phyloP scores from a whole-genome alignment of 1,140 invertebrate species.

The Heliothis virescens region DNA sequence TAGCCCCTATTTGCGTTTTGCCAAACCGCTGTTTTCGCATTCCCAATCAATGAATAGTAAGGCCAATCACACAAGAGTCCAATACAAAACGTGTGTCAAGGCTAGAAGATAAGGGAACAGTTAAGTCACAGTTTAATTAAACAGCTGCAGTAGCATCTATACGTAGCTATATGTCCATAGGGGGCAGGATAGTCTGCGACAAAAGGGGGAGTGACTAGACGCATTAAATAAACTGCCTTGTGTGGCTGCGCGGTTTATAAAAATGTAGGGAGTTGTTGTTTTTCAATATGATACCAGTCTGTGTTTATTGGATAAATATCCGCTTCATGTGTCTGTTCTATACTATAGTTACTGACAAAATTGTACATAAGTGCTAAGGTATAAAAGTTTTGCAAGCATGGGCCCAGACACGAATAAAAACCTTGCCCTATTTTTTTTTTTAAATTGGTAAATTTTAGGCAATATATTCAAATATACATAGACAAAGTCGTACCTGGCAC shows the following conservation, averaged over 20 bases:
- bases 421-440: too few species aligned
- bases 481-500: too few species aligned
- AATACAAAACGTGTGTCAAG: background rate
- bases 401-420: background rate
- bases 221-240: slow-evolving; percentile 53
- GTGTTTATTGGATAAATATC: slow-evolving; percentile 2
- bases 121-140: slow-evolving; percentile 21
- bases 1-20: too few species aligned
- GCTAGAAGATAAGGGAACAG: slow-evolving; percentile 11
- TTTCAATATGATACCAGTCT: slow-evolving; percentile 15
- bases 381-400: too few species aligned
- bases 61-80: background rate
- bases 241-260: slow-evolving; percentile 26
- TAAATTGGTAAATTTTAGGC: background rate
- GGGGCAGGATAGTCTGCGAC: slow-evolving; percentile 33
- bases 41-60: background rate
- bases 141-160: background rate
- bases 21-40: background rate
- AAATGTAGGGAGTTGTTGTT: slow-evolving; percentile 5
- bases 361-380: too few species aligned
- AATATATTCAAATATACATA: background rate
- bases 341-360: too few species aligned
- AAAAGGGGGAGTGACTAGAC: slow-evolving; percentile 59
- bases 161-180: slow-evolving; percentile 1
- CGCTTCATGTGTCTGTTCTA: background rate